Evolutionary conservation across 2,888 invertebrate genomes (phyloP).

Genomic region (Girardia tigrina): DNA sequence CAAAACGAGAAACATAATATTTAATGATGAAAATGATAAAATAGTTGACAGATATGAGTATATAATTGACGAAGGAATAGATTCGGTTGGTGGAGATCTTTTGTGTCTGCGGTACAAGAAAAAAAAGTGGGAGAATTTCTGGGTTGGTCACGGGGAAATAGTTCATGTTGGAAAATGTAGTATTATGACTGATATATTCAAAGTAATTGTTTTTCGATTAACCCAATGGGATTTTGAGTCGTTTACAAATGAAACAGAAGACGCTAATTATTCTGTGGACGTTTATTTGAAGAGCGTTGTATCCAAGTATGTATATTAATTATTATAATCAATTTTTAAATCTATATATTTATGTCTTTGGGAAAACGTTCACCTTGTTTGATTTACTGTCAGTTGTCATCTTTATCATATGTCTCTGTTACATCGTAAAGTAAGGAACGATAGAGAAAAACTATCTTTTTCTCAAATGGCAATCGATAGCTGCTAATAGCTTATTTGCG

Average conservation of each 20-base stretch:
- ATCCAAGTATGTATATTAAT: too few species aligned
- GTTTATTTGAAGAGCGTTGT: background rate
- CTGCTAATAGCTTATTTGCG: too few species aligned
- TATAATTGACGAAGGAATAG: background rate
- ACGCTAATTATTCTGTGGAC: background rate
- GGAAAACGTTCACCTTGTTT: too few species aligned
- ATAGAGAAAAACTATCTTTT: too few species aligned
- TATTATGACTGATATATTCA: background rate
- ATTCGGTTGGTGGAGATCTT: background rate
- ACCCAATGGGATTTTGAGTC: background rate
- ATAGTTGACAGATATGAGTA: background rate
- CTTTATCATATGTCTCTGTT: too few species aligned
- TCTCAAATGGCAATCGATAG: too few species aligned
- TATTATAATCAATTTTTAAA: too few species aligned
- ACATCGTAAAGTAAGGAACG: too few species aligned
- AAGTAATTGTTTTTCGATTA: background rate
- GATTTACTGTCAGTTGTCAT: too few species aligned
- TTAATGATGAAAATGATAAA: background rate
- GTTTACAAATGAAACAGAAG: background rate
- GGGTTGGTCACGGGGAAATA: slow-evolving; percentile 2
- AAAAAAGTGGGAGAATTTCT: background rate
- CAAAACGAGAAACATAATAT: background rate
- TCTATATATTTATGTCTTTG: too few species aligned
- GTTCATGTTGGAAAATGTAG: background rate
- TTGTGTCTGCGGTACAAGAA: background rate